phyloP scores from a whole-genome alignment of 1,140 invertebrate species.

The Thereuonema tuberculata region DNA sequence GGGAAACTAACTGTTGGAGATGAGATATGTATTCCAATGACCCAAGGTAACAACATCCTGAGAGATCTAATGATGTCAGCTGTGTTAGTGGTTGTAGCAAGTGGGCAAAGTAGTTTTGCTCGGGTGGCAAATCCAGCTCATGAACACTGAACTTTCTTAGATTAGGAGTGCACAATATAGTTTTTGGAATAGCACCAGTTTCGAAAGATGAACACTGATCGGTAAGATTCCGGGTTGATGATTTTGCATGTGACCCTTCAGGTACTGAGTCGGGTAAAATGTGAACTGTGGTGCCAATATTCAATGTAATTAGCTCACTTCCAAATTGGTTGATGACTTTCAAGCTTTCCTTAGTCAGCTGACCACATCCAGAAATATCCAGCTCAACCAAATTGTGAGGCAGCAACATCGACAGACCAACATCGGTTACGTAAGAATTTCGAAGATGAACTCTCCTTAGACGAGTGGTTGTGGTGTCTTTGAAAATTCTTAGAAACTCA shows the following conservation, averaged over 20 bases:
- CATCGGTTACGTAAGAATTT: slow-evolving; percentile 52
- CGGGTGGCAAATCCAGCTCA: slow-evolving; percentile 33
- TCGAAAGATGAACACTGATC: too few species aligned
- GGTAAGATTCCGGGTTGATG: too few species aligned
- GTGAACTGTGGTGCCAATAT: slow-evolving; percentile 25
- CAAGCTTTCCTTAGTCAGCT: slow-evolving; percentile 44
- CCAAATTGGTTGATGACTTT: slow-evolving; percentile 39
- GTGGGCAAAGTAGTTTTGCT: slow-evolving; percentile 38
- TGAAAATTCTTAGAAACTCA: slow-evolving; percentile 18
- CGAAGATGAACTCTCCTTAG: slow-evolving; percentile 52
- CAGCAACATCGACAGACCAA: slow-evolving; percentile 48
- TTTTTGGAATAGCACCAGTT: too few species aligned
- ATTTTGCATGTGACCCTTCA: too few species aligned
- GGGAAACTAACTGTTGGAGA: slow-evolving; percentile 48
- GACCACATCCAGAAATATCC: slow-evolving; percentile 53
- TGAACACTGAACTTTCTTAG: slow-evolving; percentile 46
- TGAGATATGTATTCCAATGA: slow-evolving; percentile 41
- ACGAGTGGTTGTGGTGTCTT: slow-evolving; percentile 46
- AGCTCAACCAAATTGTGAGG: slow-evolving; percentile 54
- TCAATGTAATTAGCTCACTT: slow-evolving; percentile 28
- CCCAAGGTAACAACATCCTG: slow-evolving; percentile 47
- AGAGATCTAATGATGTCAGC: slow-evolving; percentile 62
- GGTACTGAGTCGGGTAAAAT: slow-evolving; percentile 19
- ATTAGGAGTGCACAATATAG: slow-evolving; percentile 47
- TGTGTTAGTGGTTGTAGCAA: slow-evolving; percentile 43